These are phyloP conservation scores for Frankliniella intonsa DNA, from an alignment of 2,888 invertebrate species.

Conservation along the genomic window DNA sequence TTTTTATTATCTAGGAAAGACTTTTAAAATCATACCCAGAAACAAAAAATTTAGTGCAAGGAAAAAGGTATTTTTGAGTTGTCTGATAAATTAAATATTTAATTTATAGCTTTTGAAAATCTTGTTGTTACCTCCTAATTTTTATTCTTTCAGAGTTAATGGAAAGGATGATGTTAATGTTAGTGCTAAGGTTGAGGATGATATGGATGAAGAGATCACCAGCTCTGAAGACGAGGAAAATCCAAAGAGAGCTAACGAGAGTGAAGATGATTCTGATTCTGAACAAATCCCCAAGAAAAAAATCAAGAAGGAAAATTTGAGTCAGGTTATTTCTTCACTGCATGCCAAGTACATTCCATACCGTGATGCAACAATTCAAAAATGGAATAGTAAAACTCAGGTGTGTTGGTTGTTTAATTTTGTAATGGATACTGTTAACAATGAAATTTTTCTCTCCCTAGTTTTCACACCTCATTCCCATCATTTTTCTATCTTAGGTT, in stretches of 20 bases:
- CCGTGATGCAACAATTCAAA: conserved; percentile 77
- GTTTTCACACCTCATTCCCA: neutral
- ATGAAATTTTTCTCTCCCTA: neutral
- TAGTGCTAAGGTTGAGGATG: neutral
- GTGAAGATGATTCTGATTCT: conserved; percentile 41
- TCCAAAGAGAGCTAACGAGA: conserved; percentile 39
- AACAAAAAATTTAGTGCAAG: conserved; percentile 53
- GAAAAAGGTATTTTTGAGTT: conserved; percentile 30
- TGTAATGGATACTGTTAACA: neutral
- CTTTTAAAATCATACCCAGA: conserved; percentile 63
- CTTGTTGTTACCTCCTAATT: neutral
- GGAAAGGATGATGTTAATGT: conserved; percentile 10
- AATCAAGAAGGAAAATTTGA: conserved; percentile 55
- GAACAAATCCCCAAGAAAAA: conserved; percentile 44
- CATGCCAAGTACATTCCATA: conserved; percentile 61
- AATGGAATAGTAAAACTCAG: conserved; percentile 93
- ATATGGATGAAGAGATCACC: neutral
- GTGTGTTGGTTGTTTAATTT: conserved; percentile 60
- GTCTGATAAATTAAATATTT: conserved; percentile 1
- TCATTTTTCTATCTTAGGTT: neutral
- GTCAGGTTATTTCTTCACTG: conserved; percentile 52
- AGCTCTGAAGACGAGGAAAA: conserved; percentile 37
- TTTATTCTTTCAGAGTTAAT: neutral
- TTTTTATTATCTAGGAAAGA: conserved; percentile 48
- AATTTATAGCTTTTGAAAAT: neutral